Evolutionary conservation across 2,888 invertebrate genomes (phyloP).

Genomic region (Terebella lapidaria): DNA sequence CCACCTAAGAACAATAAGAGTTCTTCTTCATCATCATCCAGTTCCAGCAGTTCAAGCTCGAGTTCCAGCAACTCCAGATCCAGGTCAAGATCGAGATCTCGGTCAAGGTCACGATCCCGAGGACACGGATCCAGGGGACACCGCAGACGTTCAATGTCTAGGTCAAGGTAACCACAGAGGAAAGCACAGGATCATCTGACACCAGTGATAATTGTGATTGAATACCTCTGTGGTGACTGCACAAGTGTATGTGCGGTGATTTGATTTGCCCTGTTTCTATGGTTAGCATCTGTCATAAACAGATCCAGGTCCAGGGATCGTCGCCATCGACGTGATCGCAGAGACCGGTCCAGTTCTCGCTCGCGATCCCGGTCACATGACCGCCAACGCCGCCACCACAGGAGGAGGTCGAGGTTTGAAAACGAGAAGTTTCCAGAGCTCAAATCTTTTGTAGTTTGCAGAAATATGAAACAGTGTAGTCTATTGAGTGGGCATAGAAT

Average conservation of each 20-base stretch:
- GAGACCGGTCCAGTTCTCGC: not conserved
- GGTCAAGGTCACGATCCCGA: not conserved
- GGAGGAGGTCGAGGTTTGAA: conserved; percentile 5
- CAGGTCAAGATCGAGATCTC: not conserved
- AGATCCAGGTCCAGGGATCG: not conserved
- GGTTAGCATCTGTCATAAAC: not conserved
- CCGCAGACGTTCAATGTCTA: not conserved
- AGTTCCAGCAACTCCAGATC: conserved; percentile 1
- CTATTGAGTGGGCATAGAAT: too few relatives aligned
- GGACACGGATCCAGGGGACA: not conserved
- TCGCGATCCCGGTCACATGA: not conserved
- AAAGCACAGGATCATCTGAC: too few relatives aligned
- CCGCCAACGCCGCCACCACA: not conserved
- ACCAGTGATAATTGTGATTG: not conserved
- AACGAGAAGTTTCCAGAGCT: too few relatives aligned
- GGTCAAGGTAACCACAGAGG: conserved; percentile 1
- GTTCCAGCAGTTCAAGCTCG: not conserved
- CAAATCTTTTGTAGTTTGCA: too few relatives aligned
- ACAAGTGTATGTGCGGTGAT: not conserved
- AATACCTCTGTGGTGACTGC: too few relatives aligned
- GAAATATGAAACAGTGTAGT: too few relatives aligned
- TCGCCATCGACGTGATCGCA: not conserved
- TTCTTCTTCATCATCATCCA: not conserved
- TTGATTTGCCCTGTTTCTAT: too few relatives aligned
- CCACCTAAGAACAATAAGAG: not conserved